Evolutionary conservation across 35 echinoderm and acorn worm species (phyloP).

Genomic region (Amphiura filiformis): DNA sequence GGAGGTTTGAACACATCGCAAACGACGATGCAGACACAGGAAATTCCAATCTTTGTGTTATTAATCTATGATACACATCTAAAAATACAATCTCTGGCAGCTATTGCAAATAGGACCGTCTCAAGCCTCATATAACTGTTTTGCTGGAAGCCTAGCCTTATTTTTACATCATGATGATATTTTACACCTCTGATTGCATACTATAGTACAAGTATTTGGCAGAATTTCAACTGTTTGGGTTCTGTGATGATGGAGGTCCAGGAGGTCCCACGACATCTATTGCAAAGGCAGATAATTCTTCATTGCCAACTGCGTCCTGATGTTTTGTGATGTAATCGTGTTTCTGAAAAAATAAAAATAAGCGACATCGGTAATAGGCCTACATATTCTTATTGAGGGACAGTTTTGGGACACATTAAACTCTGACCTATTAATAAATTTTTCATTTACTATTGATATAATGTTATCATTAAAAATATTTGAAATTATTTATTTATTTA

Average conservation of each 20-base stretch:
- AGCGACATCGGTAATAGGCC: not conserved
- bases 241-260: not conserved
- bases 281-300: conserved; percentile 35
- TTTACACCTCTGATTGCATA: not conserved
- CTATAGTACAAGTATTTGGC: not conserved
- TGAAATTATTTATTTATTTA: not conserved
- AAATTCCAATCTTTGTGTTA: too few species aligned
- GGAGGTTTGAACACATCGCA: too few species aligned
- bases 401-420: not conserved
- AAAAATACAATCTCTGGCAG: too few species aligned
- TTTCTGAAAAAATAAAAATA: conserved; percentile 30
- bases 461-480: not conserved
- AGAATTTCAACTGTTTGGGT: not conserved
- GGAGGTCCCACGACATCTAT: not conserved
- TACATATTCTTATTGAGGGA: not conserved
- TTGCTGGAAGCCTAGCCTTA: too few species aligned
- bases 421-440: not conserved
- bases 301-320: conserved; percentile 10
- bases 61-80: too few species aligned
- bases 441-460: not conserved
- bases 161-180: too few species aligned
- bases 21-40: too few species aligned
- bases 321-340: conserved; percentile 31
- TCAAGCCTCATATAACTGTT: too few species aligned
- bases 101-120: too few species aligned